Percentiles rank a stretch among this genome's conserved stretches.
Evolutionary conservation across 2,113 vertebrate genomes (phyloP).

Genomic region (Fukomys damarensis): DNA sequence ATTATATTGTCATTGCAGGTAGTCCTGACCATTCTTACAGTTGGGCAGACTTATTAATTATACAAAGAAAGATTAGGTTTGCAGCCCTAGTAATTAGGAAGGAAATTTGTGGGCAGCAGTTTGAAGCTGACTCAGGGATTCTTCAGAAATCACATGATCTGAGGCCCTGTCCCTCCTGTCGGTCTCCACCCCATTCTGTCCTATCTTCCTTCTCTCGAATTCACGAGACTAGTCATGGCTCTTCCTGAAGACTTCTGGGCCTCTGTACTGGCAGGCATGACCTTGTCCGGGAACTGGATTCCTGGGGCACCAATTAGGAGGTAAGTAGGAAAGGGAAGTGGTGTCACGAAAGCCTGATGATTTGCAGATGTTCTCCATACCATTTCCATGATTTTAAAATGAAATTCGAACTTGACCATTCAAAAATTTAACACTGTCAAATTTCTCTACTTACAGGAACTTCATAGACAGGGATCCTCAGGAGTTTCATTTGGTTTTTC

Average conservation of each 20-base stretch:
- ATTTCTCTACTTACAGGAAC: constrained; percentile 83
- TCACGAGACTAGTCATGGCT: neutral
- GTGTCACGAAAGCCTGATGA: neutral
- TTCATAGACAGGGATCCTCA: constrained; percentile 64
- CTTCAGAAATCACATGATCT: constrained; percentile 46
- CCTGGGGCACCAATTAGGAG: neutral
- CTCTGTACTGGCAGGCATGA: neutral
- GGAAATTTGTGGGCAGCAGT: neutral
- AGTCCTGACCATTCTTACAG: neutral
- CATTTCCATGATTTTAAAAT: neutral
- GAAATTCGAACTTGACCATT: constrained; percentile 14
- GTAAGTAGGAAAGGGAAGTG: neutral
- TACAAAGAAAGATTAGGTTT: constrained; percentile 40
- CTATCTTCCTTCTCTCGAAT: neutral
- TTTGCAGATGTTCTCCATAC: neutral
- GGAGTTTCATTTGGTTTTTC: constrained; percentile 93
- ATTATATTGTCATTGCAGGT: neutral
- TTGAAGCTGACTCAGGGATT: constrained; percentile 39
- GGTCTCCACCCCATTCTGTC: neutral
- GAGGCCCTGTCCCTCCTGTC: neutral
- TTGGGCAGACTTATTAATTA: neutral
- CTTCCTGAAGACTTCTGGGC: neutral
- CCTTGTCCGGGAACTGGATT: constrained; percentile 4
- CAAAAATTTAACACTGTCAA: constrained; percentile 8
- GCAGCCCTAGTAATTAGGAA: neutral